A percentile compares a stretch with the other conserved stretches of the same genome.
Evolutionary conservation across 2,113 vertebrate species (phyloP).

Genomic region (Penelope pileata): DNA sequence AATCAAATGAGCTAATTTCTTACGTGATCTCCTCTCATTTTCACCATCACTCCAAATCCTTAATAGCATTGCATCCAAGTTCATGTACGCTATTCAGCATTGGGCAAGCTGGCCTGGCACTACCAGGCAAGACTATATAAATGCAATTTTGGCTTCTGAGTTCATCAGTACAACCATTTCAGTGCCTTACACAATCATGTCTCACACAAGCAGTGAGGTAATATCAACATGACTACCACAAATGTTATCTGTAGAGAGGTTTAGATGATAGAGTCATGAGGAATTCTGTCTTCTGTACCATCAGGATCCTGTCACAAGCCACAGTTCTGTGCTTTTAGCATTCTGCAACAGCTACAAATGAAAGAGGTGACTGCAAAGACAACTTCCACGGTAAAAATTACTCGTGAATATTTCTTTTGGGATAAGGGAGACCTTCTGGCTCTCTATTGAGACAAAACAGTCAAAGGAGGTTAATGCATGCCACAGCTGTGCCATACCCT

Average conservation of each 20-base stretch:
- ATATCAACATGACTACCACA: not conserved
- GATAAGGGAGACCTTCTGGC: not conserved
- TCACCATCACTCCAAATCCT: not conserved
- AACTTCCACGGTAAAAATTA: not conserved
- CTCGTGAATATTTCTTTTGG: not conserved
- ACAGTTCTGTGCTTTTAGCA: not conserved
- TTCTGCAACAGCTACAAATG: not conserved
- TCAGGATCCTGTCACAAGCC: not conserved
- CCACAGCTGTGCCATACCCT: conserved; percentile 40
- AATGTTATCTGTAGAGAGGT: not conserved
- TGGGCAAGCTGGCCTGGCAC: not conserved
- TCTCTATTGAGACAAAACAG: conserved; percentile 13
- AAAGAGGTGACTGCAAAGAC: not conserved
- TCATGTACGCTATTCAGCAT: not conserved
- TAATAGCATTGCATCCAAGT: not conserved
- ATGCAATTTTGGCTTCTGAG: not conserved
- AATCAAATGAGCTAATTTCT: not conserved
- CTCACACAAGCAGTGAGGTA: not conserved
- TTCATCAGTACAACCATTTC: not conserved
- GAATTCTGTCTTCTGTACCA: not conserved
- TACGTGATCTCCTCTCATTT: not conserved
- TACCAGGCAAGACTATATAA: not conserved
- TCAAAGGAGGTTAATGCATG: conserved; percentile 50
- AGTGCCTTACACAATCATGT: not conserved
- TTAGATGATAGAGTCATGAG: not conserved